These are phyloP conservation scores for Hexactinellida sp. DNA, from an alignment of 37 sponge, comb jelly and placozoan genomes.

Conservation along the genomic window DNA sequence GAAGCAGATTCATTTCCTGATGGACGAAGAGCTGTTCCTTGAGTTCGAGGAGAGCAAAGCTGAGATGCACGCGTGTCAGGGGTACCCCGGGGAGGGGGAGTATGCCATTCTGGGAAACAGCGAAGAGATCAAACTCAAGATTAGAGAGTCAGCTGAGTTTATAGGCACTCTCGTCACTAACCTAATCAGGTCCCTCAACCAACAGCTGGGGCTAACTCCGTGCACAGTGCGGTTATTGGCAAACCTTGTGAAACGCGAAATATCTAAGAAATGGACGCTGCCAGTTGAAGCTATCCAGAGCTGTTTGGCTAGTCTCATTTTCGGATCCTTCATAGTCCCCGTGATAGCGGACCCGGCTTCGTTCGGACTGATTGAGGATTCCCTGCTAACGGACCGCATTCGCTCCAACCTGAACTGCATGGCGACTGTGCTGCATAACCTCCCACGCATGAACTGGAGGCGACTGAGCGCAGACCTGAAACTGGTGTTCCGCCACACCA, in stretches of 20 bases:
- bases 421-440: neutral
- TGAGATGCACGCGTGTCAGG: neutral
- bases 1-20: neutral
- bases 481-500: neutral
- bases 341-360: neutral
- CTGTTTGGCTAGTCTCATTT: neutral
- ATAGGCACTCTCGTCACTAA: slow-evolving; percentile 2
- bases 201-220: neutral
- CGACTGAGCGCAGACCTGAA: neutral
- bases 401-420: neutral
- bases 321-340: neutral
- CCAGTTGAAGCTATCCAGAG: slow-evolving; percentile 8
- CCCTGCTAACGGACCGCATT: neutral
- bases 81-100: neutral
- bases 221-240: neutral
- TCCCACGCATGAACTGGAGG: neutral
- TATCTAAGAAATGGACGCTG: slow-evolving; percentile 1
- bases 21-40: neutral
- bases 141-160: neutral
- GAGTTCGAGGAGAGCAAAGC: slow-evolving; percentile 4
- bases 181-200: neutral
- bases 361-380: neutral
- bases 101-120: neutral
- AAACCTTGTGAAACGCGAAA: neutral
- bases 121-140: neutral